A percentile compares a stretch with the other conserved stretches of the same genome.
phyloP scores from a whole-genome alignment of 2,888 invertebrate species.

The Therioaphis trifolii region DNA sequence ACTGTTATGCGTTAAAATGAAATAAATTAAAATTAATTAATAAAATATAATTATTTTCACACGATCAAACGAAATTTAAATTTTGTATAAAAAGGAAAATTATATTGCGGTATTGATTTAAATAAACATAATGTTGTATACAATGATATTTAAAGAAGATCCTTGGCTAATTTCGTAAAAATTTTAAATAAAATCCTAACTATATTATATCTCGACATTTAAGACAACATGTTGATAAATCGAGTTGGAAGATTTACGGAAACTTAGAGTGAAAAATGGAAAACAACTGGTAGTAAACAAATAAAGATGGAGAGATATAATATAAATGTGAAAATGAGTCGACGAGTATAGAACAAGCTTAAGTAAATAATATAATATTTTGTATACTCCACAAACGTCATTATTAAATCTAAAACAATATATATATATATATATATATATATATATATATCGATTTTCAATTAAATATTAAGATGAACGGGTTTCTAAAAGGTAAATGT shows the following conservation, averaged over 20 bases:
- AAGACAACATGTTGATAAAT: slow-evolving; percentile 15
- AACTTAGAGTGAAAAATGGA: slow-evolving; percentile 13
- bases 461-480: background rate
- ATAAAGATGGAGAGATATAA: slow-evolving; percentile 4
- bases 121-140: too few species aligned
- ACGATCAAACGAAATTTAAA: too few species aligned
- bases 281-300: background rate
- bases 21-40: too few species aligned
- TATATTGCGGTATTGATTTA: too few species aligned
- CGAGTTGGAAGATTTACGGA: background rate
- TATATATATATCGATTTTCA: background rate
- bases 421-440: too few species aligned
- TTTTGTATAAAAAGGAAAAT: too few species aligned
- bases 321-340: background rate
- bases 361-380: background rate
- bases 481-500: background rate
- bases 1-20: too few species aligned
- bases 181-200: background rate
- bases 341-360: background rate
- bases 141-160: too few species aligned
- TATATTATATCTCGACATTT: background rate
- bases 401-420: background rate
- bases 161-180: background rate
- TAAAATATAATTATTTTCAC: too few species aligned
- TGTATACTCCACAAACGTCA: background rate